These are phyloP conservation scores for Thermophis baileyi DNA, from an alignment of 2,113 vertebrate species.

Conservation along the genomic window DNA sequence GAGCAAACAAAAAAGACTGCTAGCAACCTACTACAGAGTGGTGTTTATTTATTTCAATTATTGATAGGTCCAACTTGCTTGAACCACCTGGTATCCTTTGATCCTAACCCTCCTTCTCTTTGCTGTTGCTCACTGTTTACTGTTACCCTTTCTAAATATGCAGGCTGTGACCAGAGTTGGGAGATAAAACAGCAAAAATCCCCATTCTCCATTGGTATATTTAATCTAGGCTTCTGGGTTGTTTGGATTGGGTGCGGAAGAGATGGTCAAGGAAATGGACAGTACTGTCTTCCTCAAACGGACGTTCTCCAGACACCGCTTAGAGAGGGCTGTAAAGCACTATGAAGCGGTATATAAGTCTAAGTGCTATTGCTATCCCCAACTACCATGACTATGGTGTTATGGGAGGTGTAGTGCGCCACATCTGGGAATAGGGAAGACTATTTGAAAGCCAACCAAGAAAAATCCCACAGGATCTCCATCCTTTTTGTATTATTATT, in stretches of 20 bases:
- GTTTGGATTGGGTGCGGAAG: too few relatives aligned
- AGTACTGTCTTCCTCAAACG: neutral
- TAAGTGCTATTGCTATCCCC: too few relatives aligned
- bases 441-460: too few relatives aligned
- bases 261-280: neutral
- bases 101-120: neutral
- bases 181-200: neutral
- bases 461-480: neutral
- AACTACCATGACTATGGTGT: neutral
- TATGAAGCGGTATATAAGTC: too few relatives aligned
- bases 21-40: neutral
- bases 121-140: neutral
- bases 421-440: neutral
- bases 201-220: too few relatives aligned
- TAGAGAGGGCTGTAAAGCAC: too few relatives aligned
- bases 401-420: neutral
- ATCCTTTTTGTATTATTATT: too few relatives aligned
- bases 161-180: neutral
- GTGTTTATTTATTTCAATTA: neutral
- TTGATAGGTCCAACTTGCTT: neutral
- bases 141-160: neutral
- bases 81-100: neutral
- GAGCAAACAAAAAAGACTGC: neutral
- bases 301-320: neutral
- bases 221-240: neutral